Conservation (phyloP, 2,113 vertebrate species). For the Equus quagga region DNA sequence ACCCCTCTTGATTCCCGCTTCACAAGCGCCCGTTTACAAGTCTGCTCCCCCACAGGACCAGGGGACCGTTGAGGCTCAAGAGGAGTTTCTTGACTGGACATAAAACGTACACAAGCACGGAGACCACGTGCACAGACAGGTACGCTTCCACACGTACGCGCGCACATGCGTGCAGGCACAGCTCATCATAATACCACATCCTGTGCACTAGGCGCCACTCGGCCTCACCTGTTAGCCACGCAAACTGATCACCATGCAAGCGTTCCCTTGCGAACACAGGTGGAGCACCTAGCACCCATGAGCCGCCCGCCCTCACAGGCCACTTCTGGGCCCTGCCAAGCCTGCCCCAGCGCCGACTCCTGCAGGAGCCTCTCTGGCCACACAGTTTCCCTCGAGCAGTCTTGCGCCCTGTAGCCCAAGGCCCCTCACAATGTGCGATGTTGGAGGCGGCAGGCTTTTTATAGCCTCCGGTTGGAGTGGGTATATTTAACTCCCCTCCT, state of each 20-base stretch:
- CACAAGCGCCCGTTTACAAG: fast-evolving
- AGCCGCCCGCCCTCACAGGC: neutral
- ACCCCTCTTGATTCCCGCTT: neutral
- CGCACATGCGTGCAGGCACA: neutral
- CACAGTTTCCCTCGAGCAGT: neutral
- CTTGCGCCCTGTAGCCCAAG: neutral
- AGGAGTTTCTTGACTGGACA: neutral
- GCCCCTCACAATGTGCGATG: neutral
- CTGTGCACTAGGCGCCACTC: too few relatives aligned
- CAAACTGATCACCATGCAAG: too few relatives aligned
- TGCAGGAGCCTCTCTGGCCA: neutral
- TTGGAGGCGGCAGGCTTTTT: constrained; percentile 59
- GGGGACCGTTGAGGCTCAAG: neutral
- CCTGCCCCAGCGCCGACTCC: neutral
- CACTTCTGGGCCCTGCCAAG: neutral
- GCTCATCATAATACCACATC: neutral
- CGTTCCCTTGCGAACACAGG: neutral
- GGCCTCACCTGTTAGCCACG: neutral
- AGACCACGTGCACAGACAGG: neutral
- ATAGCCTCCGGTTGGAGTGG: neutral
- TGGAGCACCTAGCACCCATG: neutral
- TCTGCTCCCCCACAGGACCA: too few relatives aligned
- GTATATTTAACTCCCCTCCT: constrained; percentile 45
- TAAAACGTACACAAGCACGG: neutral
- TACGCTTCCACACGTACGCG: neutral